phyloP scores from a whole-genome alignment of 2,113 vertebrate genomes.

The Pelvicachromis taeniatus region DNA sequence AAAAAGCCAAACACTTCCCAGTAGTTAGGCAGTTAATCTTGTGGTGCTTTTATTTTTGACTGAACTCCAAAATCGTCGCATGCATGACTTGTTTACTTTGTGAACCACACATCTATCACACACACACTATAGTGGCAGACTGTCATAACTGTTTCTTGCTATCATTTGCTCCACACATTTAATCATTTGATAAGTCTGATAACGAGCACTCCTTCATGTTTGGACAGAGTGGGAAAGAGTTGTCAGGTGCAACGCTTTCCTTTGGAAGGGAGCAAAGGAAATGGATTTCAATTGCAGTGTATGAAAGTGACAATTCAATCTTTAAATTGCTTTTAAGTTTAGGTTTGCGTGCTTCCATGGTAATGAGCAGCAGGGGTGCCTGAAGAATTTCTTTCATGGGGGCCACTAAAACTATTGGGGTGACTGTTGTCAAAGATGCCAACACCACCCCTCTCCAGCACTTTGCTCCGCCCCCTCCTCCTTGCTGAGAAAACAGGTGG shows the following conservation, averaged over 20 bases:
- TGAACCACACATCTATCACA: neutral
- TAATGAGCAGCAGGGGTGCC: too few species aligned
- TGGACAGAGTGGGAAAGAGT: neutral
- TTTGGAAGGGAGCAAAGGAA: neutral
- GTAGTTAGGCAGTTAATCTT: neutral
- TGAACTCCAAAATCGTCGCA: neutral
- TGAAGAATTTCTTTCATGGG: too few species aligned
- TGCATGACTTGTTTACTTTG: neutral
- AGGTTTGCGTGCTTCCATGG: neutral
- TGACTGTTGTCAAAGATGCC: too few species aligned
- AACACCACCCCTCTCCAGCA: too few species aligned
- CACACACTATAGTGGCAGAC: too few species aligned
- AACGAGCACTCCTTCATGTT: too few species aligned
- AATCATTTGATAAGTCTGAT: too few species aligned
- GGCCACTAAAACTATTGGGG: too few species aligned
- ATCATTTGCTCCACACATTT: too few species aligned
- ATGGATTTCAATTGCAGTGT: neutral
- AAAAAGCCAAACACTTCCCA: neutral
- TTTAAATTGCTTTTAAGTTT: neutral
- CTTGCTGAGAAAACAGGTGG: neutral
- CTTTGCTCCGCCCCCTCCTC: neutral
- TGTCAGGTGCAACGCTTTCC: neutral
- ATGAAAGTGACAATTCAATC: neutral
- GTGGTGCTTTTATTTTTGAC: fast-evolving
- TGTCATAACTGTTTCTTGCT: too few species aligned